Base-by-base conservation (phyloP, 2,888 invertebrate genomes). In the Pandemis cinnamomeana region DNA sequence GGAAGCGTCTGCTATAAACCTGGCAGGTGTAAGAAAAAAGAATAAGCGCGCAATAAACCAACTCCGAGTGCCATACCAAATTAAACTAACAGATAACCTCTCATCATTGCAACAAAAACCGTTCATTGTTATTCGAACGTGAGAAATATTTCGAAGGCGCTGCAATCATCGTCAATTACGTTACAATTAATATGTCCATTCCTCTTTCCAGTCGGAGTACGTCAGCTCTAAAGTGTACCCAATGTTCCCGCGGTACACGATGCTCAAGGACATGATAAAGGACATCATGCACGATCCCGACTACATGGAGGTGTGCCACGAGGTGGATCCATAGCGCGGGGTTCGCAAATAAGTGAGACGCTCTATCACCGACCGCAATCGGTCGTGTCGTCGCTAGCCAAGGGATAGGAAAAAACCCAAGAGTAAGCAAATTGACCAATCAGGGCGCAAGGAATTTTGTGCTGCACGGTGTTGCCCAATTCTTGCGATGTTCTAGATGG, bases 261-360 rank as follows among this genome's bases (percentile, higher is more conserved):
- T 99, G 96, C 96, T 99, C 80, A 99, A 99, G 92, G 98, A 98
- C 89, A 98, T 99, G 98, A 98, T 99, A 86, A 99, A 99, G 94
- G 97, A 97, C 86, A 98, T 98, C 83, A 97, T 98, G 96, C 97
- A 98, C 85, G 97, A 98, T 92, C 98, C 98, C n/a, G 98, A 98
- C 91, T 99, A 98, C 95, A 98, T 98, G 97, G 98, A 98, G 93
- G 98, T 98, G 78, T 98, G 98, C 92, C 98, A 98, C 89, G 98
- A 98, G 91, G 93, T 97, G 88, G 97, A 97, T 88, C 95, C 95
- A 91, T 95, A 95, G 95, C 95, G 95, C 87, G 95, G 95, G 90
- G 95, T 94, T 90, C 94, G 93, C 93, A 94, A 94, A 87, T 94
- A 93, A 87, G 91, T 88, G 91, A 91, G 93, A 87, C 82, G 84